Base-by-base conservation (phyloP, 2,113 vertebrate species). In the Saccopteryx leptura region DNA sequence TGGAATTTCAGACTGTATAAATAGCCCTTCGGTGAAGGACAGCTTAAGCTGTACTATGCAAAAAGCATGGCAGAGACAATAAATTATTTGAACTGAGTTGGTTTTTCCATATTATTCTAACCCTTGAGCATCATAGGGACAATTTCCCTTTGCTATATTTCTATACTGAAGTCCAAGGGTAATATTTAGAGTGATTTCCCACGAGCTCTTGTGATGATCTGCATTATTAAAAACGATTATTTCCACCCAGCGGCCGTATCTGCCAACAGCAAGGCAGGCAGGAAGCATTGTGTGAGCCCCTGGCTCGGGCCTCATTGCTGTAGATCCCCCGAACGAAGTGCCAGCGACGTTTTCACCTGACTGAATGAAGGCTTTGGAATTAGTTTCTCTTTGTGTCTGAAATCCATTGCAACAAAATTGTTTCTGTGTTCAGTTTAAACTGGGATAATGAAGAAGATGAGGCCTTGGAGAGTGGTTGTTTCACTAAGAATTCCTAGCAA, bases 1-100 rank as follows among this genome's bases (percentile, higher is more conserved):
- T 97, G 97, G 97, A 98, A 97, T 97, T 97, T 97, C 97, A 98
- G 95, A 97, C 96, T 98, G 65, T 97, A 98, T 98, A 97, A 97
- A 97, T 97, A 98, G 97, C 96, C 93, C 54, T 91, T 95, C 46
- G 61, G 75, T 97, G 72, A 97, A 81, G 85, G 89, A 95, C 28
- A 95, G 68, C 75, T 92, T 96, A 94, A 97, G 94, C 71, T 92
- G 65, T 96, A 95, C 95, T 97, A 84, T 96, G 89, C 79, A 81
- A 75, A 96, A 97, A 83, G 74, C 97, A 96, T 85, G 90, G 96
- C 96, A 97, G 88, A 98, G 68, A n/a, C 50, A 96, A 93, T 84
- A 97, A 93, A 96, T 98, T 97, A 96, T 87, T 96, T 95, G 92
- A 96, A 96, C 89, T 75, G 58, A 93, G 66, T 94, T 93, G 91